Base-by-base conservation (phyloP, 2,797 vertebrate genomes). In the Naso thynnoides region DNA sequence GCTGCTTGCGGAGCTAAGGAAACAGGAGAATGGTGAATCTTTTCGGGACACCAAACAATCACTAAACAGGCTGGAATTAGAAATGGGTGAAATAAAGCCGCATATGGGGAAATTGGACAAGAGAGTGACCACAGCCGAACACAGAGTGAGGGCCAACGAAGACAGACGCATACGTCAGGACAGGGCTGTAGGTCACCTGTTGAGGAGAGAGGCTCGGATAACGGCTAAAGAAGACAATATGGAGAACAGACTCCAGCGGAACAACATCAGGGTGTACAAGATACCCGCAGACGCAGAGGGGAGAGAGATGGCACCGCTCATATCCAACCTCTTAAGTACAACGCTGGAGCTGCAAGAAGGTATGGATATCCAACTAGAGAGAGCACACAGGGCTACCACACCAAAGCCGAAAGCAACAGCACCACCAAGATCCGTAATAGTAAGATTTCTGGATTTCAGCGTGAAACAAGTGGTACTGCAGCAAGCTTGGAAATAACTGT, bases 191-290 rank as follows among this genome's bases (percentile, higher is more conserved):
- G 39, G 38, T 24, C 27, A 42, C 15, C 15, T 42, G 21, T 1
- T 56, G 3, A 10, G 19, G 26, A 44, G 26, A 14, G 39, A 44
- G 11, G 39, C 39, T 29, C 29, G 2, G 8, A 23, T 58, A 1
- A n/a, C 24, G 1, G 56, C 23, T 3, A 59, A 44, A 14, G 29
- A 39, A 0, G 18, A 59, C 10, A 26, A 59, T 11, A 44, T 44
- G 57, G 57, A 59, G 19, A 59, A 59, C 19, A 59, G 57, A 29
- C 57, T 59, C 6, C 10, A 18, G 13, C 18, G 18, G 24, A 59
- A 31, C 19, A 29, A 45, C 6, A 31, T 60, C 5, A 44, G 57
- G 19, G 8, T 60, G 11, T 60, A 31, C 6, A 18, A 18, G 6
- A 8, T 52, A 8, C 24, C 24, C 8, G 49, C 27, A 29, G 49